Evolutionary conservation across 1,140 invertebrate species (phyloP).

Genomic region (Macrobrachium rosenbergii): DNA sequence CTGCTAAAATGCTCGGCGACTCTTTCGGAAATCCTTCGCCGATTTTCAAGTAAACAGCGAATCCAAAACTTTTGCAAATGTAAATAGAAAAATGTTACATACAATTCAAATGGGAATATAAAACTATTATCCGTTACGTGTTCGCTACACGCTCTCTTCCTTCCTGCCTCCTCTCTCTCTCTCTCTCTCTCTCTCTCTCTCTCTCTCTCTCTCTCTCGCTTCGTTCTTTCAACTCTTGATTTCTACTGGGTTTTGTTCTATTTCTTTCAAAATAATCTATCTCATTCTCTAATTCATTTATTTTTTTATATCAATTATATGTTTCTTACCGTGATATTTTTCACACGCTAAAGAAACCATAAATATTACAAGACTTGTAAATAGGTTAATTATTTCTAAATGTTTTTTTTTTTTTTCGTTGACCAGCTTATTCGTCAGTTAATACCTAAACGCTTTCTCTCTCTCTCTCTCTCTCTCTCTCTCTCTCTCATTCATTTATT

Average conservation of each 20-base stretch:
- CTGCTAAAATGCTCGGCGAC: too few relatives aligned
- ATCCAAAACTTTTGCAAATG: too few relatives aligned
- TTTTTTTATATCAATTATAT: background rate
- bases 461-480: conserved; percentile 43
- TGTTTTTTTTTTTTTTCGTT: too few relatives aligned
- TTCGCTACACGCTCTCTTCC: background rate
- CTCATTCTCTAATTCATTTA: conserved; percentile 8
- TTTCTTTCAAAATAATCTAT: conserved; percentile 11
- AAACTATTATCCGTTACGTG: conserved; percentile 4
- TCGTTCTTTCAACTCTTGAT: background rate
- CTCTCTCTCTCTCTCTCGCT: background rate
- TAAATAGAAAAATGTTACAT: background rate
- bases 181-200: conserved; percentile 2
- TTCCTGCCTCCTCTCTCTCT: background rate
- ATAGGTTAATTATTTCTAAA: background rate
- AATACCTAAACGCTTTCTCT: too few relatives aligned
- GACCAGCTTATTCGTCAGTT: background rate
- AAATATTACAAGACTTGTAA: background rate
- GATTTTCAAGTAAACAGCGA: too few relatives aligned
- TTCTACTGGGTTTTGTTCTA: background rate
- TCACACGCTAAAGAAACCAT: background rate
- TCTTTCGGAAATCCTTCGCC: too few relatives aligned
- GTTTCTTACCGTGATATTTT: background rate
- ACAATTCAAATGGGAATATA: background rate
- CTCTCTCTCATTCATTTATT: background rate